Evolutionary conservation across 2,888 invertebrate species (phyloP), one percentile per base, ranked within the genome.

Genomic region (Heliconius ethilla): DNA sequence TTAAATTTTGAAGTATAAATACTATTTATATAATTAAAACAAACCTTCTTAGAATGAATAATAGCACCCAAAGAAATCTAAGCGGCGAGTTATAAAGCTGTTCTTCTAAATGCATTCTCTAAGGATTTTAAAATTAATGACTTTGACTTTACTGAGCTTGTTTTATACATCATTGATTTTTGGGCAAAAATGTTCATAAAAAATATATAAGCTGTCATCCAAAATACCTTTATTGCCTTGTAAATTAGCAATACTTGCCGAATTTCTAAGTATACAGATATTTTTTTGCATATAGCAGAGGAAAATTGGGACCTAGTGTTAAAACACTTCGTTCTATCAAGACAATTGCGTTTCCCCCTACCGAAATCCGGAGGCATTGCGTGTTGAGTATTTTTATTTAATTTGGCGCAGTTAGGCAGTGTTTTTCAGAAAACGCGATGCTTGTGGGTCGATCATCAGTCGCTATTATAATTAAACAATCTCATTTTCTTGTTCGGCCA

Each of bases 81-180:
- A 67, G 73, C 73, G 59, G 73, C 33, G 62, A 25, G 37, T 73
- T 74, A 29, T 69, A 67, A 73, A 73, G 73, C 33, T 18, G 37
- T 59, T 59, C 66, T 51, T 22, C 33, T 77, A 29, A 29, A 10
- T 76, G 51, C 65, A 65, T 59, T 74, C 29, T 55, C 3, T 67
- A 65, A 65, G 25, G 18, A 73, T 67, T 77, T 77, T 74, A 59
- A 74, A 67, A 67, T 59, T 66, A 65, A 77, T 72, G 66, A 65
- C 72, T 73, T 77, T 66, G 27, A 63, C 62, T 45, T 40, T 59
- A 62, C 13, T 18, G 45, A 70, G 45, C 51, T 75, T 13, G 29
- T 66, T 66, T 40, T 29, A 51, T 51, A 33, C 7, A 22, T 27
- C 25, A 13, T 45, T 29, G 33, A 55, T 65, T 33, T 27, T 70